These are phyloP conservation scores for Umimayanthus chanpuru DNA, from an alignment of 92 coral and sea anemone genomes.

Conservation along the genomic window DNA sequence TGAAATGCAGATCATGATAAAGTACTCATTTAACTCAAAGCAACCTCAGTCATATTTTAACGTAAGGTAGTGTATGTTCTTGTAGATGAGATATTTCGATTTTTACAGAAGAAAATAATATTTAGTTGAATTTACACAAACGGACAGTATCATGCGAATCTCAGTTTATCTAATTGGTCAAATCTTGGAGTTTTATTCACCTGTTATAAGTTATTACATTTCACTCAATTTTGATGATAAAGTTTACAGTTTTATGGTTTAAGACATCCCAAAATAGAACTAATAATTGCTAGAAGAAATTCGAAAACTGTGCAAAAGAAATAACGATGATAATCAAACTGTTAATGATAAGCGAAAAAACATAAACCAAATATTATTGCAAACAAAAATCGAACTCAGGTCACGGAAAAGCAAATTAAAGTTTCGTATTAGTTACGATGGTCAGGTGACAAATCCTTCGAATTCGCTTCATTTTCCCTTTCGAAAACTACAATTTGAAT, in stretches of 20 bases:
- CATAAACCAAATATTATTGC: constrained; percentile 2
- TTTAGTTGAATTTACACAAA: neutral
- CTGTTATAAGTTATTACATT: neutral
- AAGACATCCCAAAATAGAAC: neutral
- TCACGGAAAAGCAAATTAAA: constrained; percentile 20
- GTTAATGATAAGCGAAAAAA: neutral
- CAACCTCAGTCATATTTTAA: no score
- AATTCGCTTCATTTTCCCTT: constrained; percentile 22
- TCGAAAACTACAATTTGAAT: neutral
- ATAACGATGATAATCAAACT: neutral
- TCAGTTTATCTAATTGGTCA: constrained; percentile 12
- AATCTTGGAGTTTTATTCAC: neutral
- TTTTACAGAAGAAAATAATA: neutral
- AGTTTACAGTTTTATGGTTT: neutral
- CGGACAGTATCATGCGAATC: neutral
- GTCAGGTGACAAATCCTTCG: neutral
- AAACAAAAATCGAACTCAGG: neutral
- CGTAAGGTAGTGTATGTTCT: neutral
- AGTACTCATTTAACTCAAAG: no score
- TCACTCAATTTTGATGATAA: neutral
- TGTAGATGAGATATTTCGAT: neutral
- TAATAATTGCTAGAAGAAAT: neutral
- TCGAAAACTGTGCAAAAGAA: neutral
- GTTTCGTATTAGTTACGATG: constrained; percentile 3
- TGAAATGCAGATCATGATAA: neutral